Base-by-base conservation (phyloP, 2,113 vertebrate genomes). In the Dasypus novemcinctus region DNA sequence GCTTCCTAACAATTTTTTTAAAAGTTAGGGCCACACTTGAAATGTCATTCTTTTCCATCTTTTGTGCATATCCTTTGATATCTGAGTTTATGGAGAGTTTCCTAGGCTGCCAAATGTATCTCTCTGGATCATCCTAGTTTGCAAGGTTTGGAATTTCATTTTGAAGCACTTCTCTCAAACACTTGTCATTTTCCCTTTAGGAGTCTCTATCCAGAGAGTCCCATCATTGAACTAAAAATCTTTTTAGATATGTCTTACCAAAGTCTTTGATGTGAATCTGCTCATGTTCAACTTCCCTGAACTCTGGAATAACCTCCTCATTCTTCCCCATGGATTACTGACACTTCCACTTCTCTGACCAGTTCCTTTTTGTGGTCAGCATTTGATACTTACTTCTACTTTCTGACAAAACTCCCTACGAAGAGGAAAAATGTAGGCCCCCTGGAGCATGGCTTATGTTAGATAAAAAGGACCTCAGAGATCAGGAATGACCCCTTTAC, bases 71-170 rank as follows among this genome's bases (percentile, higher is more conserved):
- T 83, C 25, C 29, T 85, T 84, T 71, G 33, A 71, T 49, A 90
- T 46, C 49, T 85, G 80, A 94, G 21, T 90, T 85, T 84, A n/a
- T 79, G 41, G 63, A 83, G 25, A 71, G 76, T 78, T 78, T 61
- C 11, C 25, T 79, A 78, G n/a, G n/a, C 63, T 79, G 27, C 41
- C 52, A 83, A 71, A 4, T 69, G 7, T 61, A 66, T 84, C 78
- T 89, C 90, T 89, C 71, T 78, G 71, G 41, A 52, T 78, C 59
- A 83, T 43, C 52, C 63, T 33, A 83, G 41, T 61, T 78, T 95
- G 6, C 43, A 85, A 90, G 36, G 54, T 74, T 49, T 78, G 52
- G 84, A 80, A 80, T 38, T 87, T 46, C 41, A 85, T 90, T 85
- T 86, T 17, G 6, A 72, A 85, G 33, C 20, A 85, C 43, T 80